These are phyloP conservation scores for Scaptomyza pallida DNA, from an alignment of 1,140 invertebrate genomes.

Conservation along the genomic window DNA sequence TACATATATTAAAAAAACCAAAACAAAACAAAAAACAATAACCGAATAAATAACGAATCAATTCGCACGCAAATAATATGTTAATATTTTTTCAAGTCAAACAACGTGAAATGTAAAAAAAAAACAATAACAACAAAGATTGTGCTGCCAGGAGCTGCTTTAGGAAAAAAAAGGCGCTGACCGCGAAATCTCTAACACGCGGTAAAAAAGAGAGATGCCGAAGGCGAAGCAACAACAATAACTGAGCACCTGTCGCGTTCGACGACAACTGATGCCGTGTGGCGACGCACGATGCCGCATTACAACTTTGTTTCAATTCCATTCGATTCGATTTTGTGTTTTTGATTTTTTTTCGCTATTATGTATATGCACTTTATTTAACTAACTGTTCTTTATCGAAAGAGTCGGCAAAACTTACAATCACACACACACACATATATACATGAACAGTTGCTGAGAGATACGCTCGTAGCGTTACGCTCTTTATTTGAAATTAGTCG, in stretches of 20 bases:
- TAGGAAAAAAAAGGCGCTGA: background rate
- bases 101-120: too few species aligned
- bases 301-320: constrained; percentile 58
- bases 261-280: constrained; percentile 39
- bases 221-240: background rate
- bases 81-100: background rate
- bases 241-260: constrained; percentile 45
- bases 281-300: constrained; percentile 26
- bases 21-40: background rate
- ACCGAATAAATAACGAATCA: too few species aligned
- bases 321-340: constrained; percentile 14
- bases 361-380: constrained; percentile 22
- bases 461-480: constrained; percentile 10
- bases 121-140: too few species aligned
- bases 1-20: constrained; percentile 2
- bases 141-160: constrained; percentile 2
- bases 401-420: constrained; percentile 5
- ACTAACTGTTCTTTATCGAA: constrained; percentile 49
- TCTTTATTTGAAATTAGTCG: constrained; percentile 4
- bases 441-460: constrained; percentile 1
- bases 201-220: constrained; percentile 1
- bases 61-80: background rate
- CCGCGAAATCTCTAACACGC: constrained; percentile 1
- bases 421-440: background rate
- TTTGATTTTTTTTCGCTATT: constrained; percentile 5